Conservation (phyloP, 2,113 vertebrate species). For the Patagioenas fasciata region DNA sequence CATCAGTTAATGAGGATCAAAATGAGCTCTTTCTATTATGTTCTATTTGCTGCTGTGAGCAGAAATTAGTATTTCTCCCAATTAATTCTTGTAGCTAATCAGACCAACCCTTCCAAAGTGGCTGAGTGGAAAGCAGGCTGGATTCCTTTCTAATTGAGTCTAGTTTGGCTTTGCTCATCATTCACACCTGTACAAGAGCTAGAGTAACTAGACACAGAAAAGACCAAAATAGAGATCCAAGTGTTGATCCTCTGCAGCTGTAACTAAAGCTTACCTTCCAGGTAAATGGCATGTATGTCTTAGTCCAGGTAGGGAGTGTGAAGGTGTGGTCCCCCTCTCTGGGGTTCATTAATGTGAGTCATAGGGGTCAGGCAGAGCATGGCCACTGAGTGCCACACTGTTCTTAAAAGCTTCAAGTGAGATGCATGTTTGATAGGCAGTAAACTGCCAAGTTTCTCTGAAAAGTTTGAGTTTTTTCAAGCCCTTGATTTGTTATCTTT, state of each 20-base stretch:
- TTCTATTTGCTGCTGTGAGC: not conserved
- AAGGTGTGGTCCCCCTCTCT: not conserved
- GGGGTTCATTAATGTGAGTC: not conserved
- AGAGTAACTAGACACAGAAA: not conserved
- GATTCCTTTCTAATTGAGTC: not conserved
- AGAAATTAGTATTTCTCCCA: not conserved
- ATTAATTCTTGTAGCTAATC: not conserved
- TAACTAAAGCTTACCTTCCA: not conserved
- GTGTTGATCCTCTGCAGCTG: not conserved
- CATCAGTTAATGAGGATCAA: not conserved
- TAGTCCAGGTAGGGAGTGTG: not conserved
- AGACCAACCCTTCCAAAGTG: not conserved
- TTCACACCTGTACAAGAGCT: rapidly evolving
- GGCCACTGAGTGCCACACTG: not conserved
- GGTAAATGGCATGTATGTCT: not conserved
- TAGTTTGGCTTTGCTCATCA: not conserved
- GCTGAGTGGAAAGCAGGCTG: not conserved
- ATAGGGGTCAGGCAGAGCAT: not conserved
- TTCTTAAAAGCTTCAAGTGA: not conserved
- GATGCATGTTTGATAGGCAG: not conserved
- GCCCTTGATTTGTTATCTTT: slow-evolving; percentile 37
- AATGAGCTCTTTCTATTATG: not conserved
- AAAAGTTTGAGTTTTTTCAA: slow-evolving; percentile 7
- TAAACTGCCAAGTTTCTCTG: not conserved
- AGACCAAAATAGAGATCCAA: not conserved